These are phyloP conservation scores for Sturnus vulgaris DNA, from an alignment of 2,113 vertebrate species.

Conservation along the genomic window DNA sequence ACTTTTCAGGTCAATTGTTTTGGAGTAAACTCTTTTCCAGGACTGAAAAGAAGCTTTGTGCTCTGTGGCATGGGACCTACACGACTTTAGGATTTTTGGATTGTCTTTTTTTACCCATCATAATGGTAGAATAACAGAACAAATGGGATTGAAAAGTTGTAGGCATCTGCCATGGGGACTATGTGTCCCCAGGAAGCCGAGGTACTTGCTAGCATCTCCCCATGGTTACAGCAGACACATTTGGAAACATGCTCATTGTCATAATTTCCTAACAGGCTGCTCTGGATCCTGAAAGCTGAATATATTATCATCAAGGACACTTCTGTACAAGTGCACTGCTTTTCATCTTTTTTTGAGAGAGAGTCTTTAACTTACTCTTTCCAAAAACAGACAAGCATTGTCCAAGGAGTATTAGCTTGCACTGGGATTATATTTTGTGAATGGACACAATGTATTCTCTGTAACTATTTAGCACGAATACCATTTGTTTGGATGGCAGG, in stretches of 20 bases:
- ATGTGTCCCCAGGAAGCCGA: neutral
- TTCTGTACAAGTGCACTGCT: neutral
- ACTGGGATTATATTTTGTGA: neutral
- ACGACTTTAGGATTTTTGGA: neutral
- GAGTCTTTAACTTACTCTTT: neutral
- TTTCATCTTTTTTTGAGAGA: neutral
- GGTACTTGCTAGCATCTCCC: neutral
- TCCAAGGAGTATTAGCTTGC: neutral
- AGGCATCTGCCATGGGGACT: neutral
- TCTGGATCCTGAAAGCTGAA: neutral
- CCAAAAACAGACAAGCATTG: neutral
- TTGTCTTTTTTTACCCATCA: neutral
- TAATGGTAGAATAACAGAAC: neutral
- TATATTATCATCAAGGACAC: neutral
- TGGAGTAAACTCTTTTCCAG: neutral
- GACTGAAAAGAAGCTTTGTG: neutral
- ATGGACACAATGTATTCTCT: neutral
- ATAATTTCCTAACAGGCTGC: accelerated
- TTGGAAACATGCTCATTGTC: neutral
- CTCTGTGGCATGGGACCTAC: neutral
- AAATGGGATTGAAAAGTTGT: neutral
- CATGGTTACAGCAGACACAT: neutral
- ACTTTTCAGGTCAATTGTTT: neutral
- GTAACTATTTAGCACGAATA: neutral
- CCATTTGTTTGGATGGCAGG: neutral